Evolutionary conservation across 1,140 invertebrate genomes (phyloP), one percentile per base, ranked within the genome.

Genomic region (Eriosoma lanigerum): DNA sequence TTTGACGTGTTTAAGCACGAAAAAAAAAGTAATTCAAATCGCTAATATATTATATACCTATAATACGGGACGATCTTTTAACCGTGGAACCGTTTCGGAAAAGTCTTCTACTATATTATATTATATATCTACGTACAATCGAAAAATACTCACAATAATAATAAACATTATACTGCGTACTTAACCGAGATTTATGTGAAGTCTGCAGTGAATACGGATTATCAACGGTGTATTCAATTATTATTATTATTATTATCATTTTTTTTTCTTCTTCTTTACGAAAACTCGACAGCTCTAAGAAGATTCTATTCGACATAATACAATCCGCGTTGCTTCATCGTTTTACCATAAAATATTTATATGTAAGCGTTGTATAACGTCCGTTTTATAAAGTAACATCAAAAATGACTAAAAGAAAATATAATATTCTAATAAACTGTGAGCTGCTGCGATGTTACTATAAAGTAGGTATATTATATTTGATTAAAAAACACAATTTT

Each of bases 121-220:
- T 1, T 21, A 48, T 48, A 58, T 29, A 29, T 44, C n/a, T 46
- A 44, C 3, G 13, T 21, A 50, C 68, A 24, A 26, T 52, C 32
- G 32, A 38, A 38, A 38, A 38, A 38, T 8, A 38, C 32, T 38
- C 32, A 8, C 32, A 38, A 46, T 17, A 21, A 50, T 46, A 70
- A 5, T 60, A 19, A 4, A 21, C 4, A 6, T 4, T 29, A 52
- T 29, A 72, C 52, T 29, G 24, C 29, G 17, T 29, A 29, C 68
- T 54, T 58, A 38, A 44, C n/a, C 72, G 48, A 75, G 72, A 75
- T 75, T 75, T 75, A 75, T 75, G 72, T 56, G 50, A 32, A 73
- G 48, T n/a, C 50, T 38, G 48, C n/a, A n/a, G n/a, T 38, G 72
- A 75, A 75, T 58, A 52, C 50, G 72, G 72, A 75, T 75, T 75